Percentiles rank a stretch among this genome's conserved stretches.
These are phyloP conservation scores for Lepeophtheirus nordmannii DNA, from an alignment of 2,888 invertebrate genomes.

Conservation along the genomic window DNA sequence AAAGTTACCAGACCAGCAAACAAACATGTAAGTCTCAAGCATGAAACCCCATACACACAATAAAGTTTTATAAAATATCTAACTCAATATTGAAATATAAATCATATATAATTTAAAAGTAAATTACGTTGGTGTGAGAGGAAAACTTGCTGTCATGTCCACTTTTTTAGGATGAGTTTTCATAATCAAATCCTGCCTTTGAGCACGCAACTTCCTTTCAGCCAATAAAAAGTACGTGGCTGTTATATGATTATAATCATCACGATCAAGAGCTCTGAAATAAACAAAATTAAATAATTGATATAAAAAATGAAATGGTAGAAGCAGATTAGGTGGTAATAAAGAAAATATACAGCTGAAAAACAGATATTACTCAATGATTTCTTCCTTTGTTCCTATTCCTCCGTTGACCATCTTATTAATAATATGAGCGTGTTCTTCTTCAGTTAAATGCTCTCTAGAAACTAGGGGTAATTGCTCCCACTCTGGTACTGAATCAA, in stretches of 20 bases:
- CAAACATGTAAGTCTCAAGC: no score
- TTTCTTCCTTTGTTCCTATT: conserved; percentile 84
- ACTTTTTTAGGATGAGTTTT: conserved; percentile 11
- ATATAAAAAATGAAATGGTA: conserved; percentile 18
- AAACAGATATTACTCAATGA: conserved; percentile 51
- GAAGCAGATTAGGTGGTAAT: not conserved
- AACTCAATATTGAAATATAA: no score
- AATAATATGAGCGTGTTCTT: conserved; percentile 76
- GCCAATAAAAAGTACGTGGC: conserved; percentile 94
- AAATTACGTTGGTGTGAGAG: not conserved
- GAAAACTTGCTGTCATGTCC: not conserved
- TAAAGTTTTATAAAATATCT: no score
- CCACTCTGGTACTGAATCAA: conserved; percentile 35
- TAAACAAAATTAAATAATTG: conserved; percentile 12
- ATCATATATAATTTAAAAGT: not conserved
- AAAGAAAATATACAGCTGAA: not conserved
- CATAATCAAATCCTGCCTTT: conserved; percentile 42
- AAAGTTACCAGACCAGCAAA: no score
- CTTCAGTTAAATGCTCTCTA: conserved; percentile 72
- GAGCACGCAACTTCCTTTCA: conserved; percentile 68
- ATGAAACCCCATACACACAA: no score
- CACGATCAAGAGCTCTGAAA: conserved; percentile 67
- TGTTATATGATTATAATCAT: conserved; percentile 94
- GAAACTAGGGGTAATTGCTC: conserved; percentile 68
- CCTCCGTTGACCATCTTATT: conserved; percentile 91